Percentiles rank a stretch among this genome's conserved stretches.
phyloP scores from a whole-genome alignment of 2,797 vertebrate genomes.

The Catharus ustulatus region DNA sequence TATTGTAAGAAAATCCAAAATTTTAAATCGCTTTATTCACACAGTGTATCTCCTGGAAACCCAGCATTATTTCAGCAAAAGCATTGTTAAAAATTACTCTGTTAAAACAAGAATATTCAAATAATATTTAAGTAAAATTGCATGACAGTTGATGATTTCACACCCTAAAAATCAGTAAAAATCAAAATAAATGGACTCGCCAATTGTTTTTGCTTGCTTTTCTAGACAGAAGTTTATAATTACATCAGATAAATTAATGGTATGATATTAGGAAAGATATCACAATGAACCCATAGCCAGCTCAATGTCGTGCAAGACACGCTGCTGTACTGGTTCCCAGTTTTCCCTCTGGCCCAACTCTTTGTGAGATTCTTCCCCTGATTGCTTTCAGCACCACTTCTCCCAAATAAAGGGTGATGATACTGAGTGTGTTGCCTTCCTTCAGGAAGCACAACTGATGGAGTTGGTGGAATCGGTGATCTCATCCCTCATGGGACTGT shows the following conservation, averaged over 20 bases:
- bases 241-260: neutral
- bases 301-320: neutral
- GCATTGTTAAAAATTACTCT: neutral
- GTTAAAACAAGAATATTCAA: neutral
- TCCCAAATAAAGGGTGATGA: neutral
- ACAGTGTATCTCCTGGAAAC: neutral
- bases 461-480: neutral
- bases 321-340: neutral
- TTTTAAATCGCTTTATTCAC: neutral
- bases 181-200: neutral
- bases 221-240: neutral
- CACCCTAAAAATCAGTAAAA: neutral
- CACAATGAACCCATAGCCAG: fast-evolving
- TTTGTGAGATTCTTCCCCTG: neutral
- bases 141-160: neutral
- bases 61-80: neutral
- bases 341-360: neutral
- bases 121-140: neutral
- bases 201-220: neutral
- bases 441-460: neutral
- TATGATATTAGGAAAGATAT: neutral
- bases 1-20: fast-evolving
- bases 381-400: neutral
- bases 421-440: fast-evolving
- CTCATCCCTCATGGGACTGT: fast-evolving